Evolutionary conservation across 1,140 invertebrate species (phyloP).

Genomic region (Vollenhovia emeryi): DNA sequence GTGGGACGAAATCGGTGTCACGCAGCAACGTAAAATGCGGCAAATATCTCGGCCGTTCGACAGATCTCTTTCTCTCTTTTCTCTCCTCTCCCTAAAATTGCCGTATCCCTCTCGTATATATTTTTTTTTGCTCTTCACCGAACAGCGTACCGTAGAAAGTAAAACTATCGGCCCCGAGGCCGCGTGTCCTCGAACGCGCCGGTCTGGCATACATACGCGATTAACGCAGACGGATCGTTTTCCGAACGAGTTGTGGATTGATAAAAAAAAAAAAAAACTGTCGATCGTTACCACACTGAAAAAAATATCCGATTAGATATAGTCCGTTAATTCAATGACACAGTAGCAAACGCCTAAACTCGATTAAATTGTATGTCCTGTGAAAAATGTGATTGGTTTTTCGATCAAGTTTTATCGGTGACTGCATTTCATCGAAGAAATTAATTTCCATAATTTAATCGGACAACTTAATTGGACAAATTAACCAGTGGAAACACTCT

Average conservation of each 20-base stretch:
- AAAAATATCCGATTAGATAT: no score
- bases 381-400: no score
- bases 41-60: slow-evolving; percentile 55
- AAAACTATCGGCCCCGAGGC: slow-evolving; percentile 62
- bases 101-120: neutral
- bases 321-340: no score
- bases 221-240: slow-evolving; percentile 5
- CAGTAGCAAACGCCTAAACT: no score
- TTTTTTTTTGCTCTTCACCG: slow-evolving; percentile 2
- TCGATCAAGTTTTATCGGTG: no score
- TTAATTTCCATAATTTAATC: no score
- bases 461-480: no score
- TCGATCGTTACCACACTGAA: no score
- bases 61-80: slow-evolving; percentile 14
- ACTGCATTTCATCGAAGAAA: no score
- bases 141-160: slow-evolving; percentile 68
- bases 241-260: neutral
- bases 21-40: slow-evolving; percentile 3
- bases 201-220: slow-evolving; percentile 58
- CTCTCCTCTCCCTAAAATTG: slow-evolving; percentile 42
- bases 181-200: slow-evolving; percentile 59
- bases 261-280: no score
- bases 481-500: no score
- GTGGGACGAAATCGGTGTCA: slow-evolving; percentile 49
- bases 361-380: no score